Base-by-base conservation (phyloP, 2,888 invertebrate genomes). In the Gasteruption jaculator region DNA sequence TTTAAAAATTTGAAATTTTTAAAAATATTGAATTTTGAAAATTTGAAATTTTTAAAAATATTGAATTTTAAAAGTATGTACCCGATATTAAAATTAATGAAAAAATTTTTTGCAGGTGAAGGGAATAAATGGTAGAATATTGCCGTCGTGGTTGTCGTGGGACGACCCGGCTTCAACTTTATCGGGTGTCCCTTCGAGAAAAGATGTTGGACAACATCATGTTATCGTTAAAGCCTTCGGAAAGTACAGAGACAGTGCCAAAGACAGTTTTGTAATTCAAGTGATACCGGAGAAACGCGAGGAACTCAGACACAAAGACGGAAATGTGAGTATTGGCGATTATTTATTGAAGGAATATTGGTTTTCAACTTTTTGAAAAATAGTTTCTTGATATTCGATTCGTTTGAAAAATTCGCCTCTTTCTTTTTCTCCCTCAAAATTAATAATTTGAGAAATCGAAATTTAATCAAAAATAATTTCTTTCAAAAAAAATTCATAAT, bases 91-190 rank as follows among this genome's bases (percentile, higher is more conserved):
- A n/a, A n/a, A n/a, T n/a, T n/a, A n/a, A n/a, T n/a, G n/a, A n/a
- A n/a, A n/a, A n/a, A n/a, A n/a, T n/a, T n/a, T n/a, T n/a, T n/a
- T n/a, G n/a, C n/a, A n/a, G n/a, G n/a, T n/a, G n/a, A n/a, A n/a
- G n/a, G n/a, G n/a, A n/a, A n/a, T n/a, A n/a, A n/a, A n/a, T n/a
- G 68, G 69, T 12, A 68, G 69, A 38, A 56, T 67, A 1, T 61
- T 81, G 52, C 84, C 86, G 1, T 71, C 72, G 48, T 87, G 87
- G 87, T 71, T 87, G 56, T 74, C 80, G 49, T 86, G 86, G 72
- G 83, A 87, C 68, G 76, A 79, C 39, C 75, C 74, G 38, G 79
- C 80, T 49, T 81, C 82, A n/a, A 74, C 82, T 41, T 77, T 91
- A 61, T 79, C 82, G 68, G 90, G 90, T 12, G 78, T 90, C 39